phyloP scores from a whole-genome alignment of 2,113 vertebrate genomes.

The Channa maculata region DNA sequence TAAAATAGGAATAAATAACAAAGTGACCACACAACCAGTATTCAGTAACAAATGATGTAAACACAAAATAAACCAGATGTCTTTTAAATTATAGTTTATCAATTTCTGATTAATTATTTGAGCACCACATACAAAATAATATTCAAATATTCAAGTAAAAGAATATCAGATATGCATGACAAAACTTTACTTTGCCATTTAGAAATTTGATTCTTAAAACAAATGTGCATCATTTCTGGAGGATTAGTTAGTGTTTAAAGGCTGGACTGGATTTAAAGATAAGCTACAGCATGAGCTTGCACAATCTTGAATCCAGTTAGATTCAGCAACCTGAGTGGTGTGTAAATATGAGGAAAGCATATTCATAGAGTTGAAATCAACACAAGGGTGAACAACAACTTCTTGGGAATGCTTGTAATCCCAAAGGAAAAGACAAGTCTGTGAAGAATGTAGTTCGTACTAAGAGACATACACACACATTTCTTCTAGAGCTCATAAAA shows the following conservation, averaged over 20 bases:
- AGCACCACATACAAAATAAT: background rate
- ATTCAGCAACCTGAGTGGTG: conserved; percentile 11
- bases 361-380: conserved; percentile 54
- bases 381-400: conserved; percentile 59
- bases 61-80: background rate
- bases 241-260: background rate
- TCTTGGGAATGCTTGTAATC: conserved; percentile 62
- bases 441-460: conserved; percentile 45
- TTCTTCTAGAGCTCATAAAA: conserved; percentile 34
- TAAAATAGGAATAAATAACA: no score
- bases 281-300: conserved; percentile 4
- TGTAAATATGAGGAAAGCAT: conserved; percentile 50
- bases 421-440: conserved; percentile 54
- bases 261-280: background rate
- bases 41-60: no score
- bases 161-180: background rate
- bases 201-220: background rate
- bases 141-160: background rate
- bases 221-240: background rate
- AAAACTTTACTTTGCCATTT: background rate
- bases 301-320: conserved; percentile 15
- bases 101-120: background rate
- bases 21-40: no score
- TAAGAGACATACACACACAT: conserved; percentile 31
- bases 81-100: background rate